A percentile compares a stretch with the other conserved stretches of the same genome.
phyloP scores from a whole-genome alignment of 2,888 invertebrate genomes.

The Tortrix viridana region DNA sequence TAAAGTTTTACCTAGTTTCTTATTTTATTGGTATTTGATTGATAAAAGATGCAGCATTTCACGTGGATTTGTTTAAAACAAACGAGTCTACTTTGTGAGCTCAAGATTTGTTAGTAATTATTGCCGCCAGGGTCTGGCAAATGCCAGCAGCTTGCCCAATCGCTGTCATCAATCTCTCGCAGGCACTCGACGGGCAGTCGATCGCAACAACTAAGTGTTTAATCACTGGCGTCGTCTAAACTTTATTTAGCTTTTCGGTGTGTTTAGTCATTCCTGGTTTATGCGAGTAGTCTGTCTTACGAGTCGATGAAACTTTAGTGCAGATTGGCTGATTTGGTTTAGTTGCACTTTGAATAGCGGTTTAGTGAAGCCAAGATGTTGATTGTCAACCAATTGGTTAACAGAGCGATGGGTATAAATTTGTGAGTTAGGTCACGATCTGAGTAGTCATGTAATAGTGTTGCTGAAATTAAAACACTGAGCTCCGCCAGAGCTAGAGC shows the following conservation, averaged over 20 bases:
- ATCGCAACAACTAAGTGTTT: constrained; percentile 3
- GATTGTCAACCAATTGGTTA: not conserved
- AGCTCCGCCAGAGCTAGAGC: too few species aligned
- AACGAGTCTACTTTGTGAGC: too few species aligned
- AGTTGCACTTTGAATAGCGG: not conserved
- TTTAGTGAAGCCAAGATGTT: not conserved
- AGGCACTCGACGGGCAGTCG: not conserved
- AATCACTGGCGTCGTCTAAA: constrained; percentile 8
- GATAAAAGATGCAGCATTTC: too few species aligned
- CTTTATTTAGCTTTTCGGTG: not conserved
- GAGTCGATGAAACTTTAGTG: constrained; percentile 2
- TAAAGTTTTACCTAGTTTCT: too few species aligned
- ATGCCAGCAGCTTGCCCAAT: not conserved
- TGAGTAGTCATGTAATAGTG: too few species aligned
- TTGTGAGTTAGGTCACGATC: too few species aligned
- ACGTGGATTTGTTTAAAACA: too few species aligned
- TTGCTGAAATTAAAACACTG: too few species aligned
- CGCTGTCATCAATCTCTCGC: not conserved
- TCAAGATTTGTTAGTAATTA: not conserved
- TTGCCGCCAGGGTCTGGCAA: not conserved
- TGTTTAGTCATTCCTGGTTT: constrained; percentile 4
- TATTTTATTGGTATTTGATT: too few species aligned
- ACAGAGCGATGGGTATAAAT: too few species aligned
- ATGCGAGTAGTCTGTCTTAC: not conserved
- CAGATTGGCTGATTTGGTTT: constrained; percentile 2